A percentile compares a stretch with the other conserved stretches of the same genome.
These are phyloP conservation scores for Cataglyphis altisquamis DNA, from an alignment of 2,888 invertebrate species.

Conservation along the genomic window DNA sequence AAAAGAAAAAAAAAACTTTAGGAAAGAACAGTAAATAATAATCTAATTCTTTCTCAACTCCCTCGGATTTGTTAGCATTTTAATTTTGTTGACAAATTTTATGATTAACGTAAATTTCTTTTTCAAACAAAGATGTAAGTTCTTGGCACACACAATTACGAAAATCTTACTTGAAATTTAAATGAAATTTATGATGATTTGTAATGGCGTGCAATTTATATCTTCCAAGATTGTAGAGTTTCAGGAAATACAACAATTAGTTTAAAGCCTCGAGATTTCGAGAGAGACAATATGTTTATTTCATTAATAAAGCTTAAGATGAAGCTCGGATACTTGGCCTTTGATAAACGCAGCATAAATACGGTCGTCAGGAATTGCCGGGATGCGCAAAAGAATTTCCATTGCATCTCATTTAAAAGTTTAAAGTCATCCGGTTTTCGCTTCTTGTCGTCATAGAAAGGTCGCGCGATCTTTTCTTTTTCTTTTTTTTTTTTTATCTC, in stretches of 20 bases:
- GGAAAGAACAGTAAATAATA: neutral
- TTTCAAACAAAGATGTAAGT: neutral
- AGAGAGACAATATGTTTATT: neutral
- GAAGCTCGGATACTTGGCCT: neutral
- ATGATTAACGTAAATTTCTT: neutral
- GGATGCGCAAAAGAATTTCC: neutral
- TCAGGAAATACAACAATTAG: neutral
- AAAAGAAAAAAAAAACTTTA: neutral
- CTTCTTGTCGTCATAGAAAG: neutral
- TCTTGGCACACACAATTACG: neutral
- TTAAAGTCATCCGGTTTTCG: neutral
- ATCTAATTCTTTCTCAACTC: neutral
- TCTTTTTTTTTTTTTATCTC: neutral
- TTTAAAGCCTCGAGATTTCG: neutral
- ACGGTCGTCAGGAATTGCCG: neutral
- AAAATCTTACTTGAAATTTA: neutral
- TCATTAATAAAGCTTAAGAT: constrained; percentile 3
- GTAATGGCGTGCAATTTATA: neutral
- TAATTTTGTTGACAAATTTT: neutral
- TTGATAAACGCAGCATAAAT: neutral
- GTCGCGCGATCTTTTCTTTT: neutral
- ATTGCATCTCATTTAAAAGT: neutral
- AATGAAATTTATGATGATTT: constrained; percentile 1
- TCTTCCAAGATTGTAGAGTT: neutral
- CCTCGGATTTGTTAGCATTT: neutral